Evolutionary conservation across 2,888 invertebrate species (phyloP), one percentile per base, ranked within the genome.

Genomic region (Apodemia mormo): DNA sequence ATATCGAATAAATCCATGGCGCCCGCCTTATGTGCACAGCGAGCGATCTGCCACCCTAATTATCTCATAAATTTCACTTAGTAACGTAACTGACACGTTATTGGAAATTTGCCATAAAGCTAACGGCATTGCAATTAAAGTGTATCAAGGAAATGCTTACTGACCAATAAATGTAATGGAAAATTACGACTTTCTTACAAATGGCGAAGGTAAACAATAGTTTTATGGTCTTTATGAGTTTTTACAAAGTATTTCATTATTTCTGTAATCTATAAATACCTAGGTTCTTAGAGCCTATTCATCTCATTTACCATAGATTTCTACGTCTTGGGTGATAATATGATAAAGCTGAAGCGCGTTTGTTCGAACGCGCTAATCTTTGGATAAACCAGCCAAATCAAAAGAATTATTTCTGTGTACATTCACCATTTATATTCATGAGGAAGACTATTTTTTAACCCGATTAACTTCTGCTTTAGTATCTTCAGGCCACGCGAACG

Each of bases 51-150:
- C 82, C 86, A 82, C 83, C 82, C 87, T 90, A 90, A 93, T 92
- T 91, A 89, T 87, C 85, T 88, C 83, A 92, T 93, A 92, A 91
- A 93, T 94, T 90, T 90, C 88, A 90, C 87, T 93, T 90, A 90
- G 85, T 80, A 82, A 87, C 87, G 90, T 90, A 87, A 92, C 90
- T 90, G 89, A 86, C 85, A 86, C 87, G 86, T 87, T 90, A 89
- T 90, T 90, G 86, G 88, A 87, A 87, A 85, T 83, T 85, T 87
- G 85, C 86, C 86, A 88, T 89, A 87, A 86, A 79, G 79, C 81
- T 72, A 68, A 74, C 73, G 71, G 67, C 68, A 67, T 69, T 70
- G 70, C 71, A 72, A 71, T 73, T 70, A 70, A 30, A 67, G 66
- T 68, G 45, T 67, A 65, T 67, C 65, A 72, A 70, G 68, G 65